These are phyloP conservation scores for Dendrophyllia cribrosa DNA, from an alignment of 64 coral and sea anemone species.

Conservation along the genomic window DNA sequence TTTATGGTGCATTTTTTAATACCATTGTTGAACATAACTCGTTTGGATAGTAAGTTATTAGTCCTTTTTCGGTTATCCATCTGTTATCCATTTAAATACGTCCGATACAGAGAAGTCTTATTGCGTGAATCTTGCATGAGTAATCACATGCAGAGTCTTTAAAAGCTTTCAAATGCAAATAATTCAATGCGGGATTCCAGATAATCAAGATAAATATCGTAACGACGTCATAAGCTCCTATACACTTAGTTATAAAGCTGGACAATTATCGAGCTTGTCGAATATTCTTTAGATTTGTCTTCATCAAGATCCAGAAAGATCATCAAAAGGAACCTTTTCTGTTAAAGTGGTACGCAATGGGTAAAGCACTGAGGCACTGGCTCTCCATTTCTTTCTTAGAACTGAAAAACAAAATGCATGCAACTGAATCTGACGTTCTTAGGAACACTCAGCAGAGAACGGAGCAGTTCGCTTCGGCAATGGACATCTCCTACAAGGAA, in stretches of 20 bases:
- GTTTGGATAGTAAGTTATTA: not conserved
- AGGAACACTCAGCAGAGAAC: not conserved
- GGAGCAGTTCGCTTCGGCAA: not conserved
- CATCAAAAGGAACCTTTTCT: too few species aligned
- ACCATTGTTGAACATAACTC: too few species aligned
- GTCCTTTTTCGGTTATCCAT: not conserved
- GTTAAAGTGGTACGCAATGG: not conserved
- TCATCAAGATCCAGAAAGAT: too few species aligned
- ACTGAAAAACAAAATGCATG: not conserved
- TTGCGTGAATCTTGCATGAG: not conserved
- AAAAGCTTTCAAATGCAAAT: conserved; percentile 15
- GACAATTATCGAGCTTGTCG: not conserved
- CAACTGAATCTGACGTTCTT: not conserved
- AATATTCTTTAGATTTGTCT: not conserved
- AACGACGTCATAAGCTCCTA: not conserved
- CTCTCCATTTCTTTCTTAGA: not conserved
- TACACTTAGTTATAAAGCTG: not conserved
- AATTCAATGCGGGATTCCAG: not conserved
- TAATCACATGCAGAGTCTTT: not conserved
- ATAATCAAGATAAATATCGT: not conserved
- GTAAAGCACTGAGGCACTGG: not conserved
- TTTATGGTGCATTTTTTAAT: too few species aligned
- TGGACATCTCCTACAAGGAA: not conserved
- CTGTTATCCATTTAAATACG: not conserved
- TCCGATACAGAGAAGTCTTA: not conserved